Base-by-base conservation (phyloP, 1,140 invertebrate genomes). In the Drosophila kikkawai region DNA sequence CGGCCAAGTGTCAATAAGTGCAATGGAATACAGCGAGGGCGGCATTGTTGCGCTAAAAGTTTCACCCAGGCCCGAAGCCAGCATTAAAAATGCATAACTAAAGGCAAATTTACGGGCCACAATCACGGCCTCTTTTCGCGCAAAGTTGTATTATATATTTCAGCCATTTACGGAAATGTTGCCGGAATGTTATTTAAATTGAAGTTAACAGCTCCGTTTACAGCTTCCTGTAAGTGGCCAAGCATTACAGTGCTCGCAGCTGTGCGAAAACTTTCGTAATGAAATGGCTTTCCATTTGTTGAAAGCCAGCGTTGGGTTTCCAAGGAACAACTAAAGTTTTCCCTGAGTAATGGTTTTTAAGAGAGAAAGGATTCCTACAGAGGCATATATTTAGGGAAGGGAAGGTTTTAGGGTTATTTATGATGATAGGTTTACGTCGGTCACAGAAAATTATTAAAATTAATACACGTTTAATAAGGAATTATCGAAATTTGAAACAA, bases 1-100 rank as follows among this genome's bases (percentile, higher is more conserved):
- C 63, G 57, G 47, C 63, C 65, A 80, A 87, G 80, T 86, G 81
- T 91, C 86, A 80, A 85, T 91, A 74, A 91, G 74, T 55, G 66
- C 75, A 80, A 73, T 75, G 77, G 42, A 50, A 71, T 70, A 57
- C 67, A 71, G 66, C 66, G 67, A 58, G 48, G 44, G 48, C 56
- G 34, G 26, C 64, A 80, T 76, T 80, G 77, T 78, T 67, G 70
- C 65, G 58, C 51, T 44, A 19, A 41, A 74, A 83, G 57, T 79
- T 71, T 81, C 59, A 22, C 7, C 32, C 17, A 42, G 37, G 51
- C 66, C 39, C 9, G 3, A n/a, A 26, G 55, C 13, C 6, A 3
- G 41, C 59, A 78, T 87, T 88, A 83, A 84, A 88, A 79, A 81
- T 61, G 44, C 69, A 90, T 88, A 84, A 75, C 66, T 67, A 64